Base-by-base conservation (phyloP, 2,888 invertebrate species). In the Eilema depressum region DNA sequence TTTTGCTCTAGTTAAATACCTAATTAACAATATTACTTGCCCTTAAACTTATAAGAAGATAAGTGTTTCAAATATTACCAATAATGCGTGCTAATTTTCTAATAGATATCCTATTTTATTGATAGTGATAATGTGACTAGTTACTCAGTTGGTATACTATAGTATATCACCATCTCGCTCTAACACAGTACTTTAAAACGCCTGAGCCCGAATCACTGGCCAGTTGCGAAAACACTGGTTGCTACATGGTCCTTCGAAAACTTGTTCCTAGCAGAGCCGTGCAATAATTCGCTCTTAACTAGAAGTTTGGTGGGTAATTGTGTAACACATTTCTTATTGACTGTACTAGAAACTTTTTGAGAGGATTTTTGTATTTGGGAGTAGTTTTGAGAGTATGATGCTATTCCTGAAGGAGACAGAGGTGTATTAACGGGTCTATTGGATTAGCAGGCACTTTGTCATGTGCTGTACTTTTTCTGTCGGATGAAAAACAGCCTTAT, bases 191-290 rank as follows among this genome's bases (percentile, higher is more conserved):
- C 69, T 77, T 70, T 25, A 62, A 23, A 75, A 77, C 78, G 69
- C 26, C 25, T 70, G 68, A 81, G 72, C 72, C 69, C 74, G 75
- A 70, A 70, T 75, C 69, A 70, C 75, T 72, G 79, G 81, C 74
- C 75, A 71, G 69, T 79, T 79, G 74, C 74, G 81, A 75, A 79
- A 79, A 59, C 63, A 75, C 64, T 69, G 57, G 72, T 75, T 78
- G 67, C 69, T 56, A 59, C 63, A 59, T 60, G 71, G 72, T 72
- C 81, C 81, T 81, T 81, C 76, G 66, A 26, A 75, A 75, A 81
- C 81, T 74, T 70, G 79, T 80, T 81, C 71, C 63, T 63, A 74
- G 74, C 64, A 68, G 14, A 47, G 66, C 63, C 65, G 71, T 57
- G 57, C 33, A 57, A 66, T 26, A 37, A 53, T 57, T 33, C 10